A percentile compares a stretch with the other conserved stretches of the same genome.
Evolutionary conservation across 2,113 vertebrate species (phyloP).

Genomic region (Phylloscopus whistleri): DNA sequence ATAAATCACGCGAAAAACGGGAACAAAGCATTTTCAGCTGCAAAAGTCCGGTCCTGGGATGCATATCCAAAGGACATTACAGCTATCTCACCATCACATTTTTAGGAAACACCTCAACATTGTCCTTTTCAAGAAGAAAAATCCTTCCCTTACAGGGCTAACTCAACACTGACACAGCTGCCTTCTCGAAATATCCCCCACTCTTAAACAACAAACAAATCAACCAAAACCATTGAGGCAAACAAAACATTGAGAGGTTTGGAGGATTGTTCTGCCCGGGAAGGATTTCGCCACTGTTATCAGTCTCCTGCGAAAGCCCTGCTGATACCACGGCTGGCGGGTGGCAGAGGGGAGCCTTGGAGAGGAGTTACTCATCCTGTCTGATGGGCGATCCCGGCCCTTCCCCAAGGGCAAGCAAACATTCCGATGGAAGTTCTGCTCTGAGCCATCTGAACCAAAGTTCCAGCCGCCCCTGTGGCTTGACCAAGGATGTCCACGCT

Average conservation of each 20-base stretch:
- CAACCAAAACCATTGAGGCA: neutral
- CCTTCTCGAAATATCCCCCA: neutral
- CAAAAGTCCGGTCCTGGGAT: neutral
- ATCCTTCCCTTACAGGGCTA: neutral
- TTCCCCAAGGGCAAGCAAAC: neutral
- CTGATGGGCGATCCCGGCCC: neutral
- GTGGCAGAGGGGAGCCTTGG: neutral
- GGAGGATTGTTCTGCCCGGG: neutral
- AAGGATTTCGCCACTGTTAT: neutral
- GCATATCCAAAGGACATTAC: neutral
- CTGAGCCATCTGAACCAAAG: rapidly evolving
- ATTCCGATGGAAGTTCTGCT: neutral
- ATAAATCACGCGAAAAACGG: neutral
- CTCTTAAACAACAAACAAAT: neutral
- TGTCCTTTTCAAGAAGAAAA: neutral
- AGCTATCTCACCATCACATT: neutral
- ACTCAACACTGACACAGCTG: neutral
- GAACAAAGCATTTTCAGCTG: neutral
- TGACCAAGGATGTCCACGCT: neutral
- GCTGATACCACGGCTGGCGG: neutral
- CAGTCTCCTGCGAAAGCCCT: neutral
- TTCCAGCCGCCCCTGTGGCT: neutral
- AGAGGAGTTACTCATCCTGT: rapidly evolving
- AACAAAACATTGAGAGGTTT: neutral
- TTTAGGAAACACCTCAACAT: neutral